These are phyloP conservation scores for Pectinophora gossypiella DNA, from an alignment of 1,140 invertebrate genomes.

Conservation along the genomic window DNA sequence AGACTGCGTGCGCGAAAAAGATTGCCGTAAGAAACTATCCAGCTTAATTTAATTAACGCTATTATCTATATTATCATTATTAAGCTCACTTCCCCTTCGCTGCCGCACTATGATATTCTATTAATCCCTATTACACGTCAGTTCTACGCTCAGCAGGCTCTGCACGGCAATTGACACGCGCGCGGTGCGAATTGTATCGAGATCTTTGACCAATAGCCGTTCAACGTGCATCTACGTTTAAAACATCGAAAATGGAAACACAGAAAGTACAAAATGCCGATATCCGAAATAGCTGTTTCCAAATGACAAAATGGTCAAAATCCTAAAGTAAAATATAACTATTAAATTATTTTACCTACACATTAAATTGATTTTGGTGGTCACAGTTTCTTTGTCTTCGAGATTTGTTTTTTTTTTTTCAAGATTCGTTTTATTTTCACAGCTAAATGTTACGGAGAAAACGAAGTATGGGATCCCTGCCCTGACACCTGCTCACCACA, in stretches of 20 bases:
- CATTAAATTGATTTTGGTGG: too few species aligned
- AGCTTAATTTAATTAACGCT: slow-evolving; percentile 5
- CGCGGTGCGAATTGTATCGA: too few species aligned
- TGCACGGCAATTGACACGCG: too few species aligned
- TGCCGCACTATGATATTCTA: not conserved
- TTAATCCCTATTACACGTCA: too few species aligned
- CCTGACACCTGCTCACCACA: not conserved
- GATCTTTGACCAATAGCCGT: too few species aligned
- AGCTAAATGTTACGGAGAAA: not conserved
- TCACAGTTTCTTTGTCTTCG: too few species aligned
- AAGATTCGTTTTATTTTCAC: not conserved
- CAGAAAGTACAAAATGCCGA: not conserved
- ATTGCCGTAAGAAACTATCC: slow-evolving; percentile 22
- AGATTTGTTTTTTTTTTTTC: too few species aligned
- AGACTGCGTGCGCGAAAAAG: slow-evolving; percentile 13
- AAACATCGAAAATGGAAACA: not conserved
- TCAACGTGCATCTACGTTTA: too few species aligned
- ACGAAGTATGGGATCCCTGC: not conserved
- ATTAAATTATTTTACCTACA: too few species aligned
- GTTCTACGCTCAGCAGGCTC: too few species aligned
- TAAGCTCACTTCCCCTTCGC: not conserved
- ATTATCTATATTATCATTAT: not conserved
- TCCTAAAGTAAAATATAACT: too few species aligned
- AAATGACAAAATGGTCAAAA: not conserved
- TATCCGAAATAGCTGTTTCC: not conserved